These are phyloP conservation scores for Epicauta chinensis DNA, from an alignment of 1,140 invertebrate species.

Conservation along the genomic window DNA sequence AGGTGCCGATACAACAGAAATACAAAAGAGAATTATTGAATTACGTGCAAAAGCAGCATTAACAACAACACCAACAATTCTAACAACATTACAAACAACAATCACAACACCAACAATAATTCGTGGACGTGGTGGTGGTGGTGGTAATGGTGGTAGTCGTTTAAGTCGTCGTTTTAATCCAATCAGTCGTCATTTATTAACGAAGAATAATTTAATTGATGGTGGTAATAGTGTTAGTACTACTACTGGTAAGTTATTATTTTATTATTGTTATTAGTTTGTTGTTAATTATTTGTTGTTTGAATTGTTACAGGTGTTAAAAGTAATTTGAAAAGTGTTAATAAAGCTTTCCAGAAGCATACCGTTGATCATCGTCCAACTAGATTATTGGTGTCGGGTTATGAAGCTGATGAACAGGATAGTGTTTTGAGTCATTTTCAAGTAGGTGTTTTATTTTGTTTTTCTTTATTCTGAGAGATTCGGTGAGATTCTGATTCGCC, in stretches of 20 bases:
- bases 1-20: constrained; percentile 59
- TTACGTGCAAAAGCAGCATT: constrained; percentile 57
- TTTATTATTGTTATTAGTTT: too few species aligned
- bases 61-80: neutral
- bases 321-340: constrained; percentile 23
- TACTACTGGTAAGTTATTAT: neutral
- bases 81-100: too few species aligned
- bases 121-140: constrained; percentile 17
- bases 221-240: constrained; percentile 17
- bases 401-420: constrained; percentile 63
- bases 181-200: constrained; percentile 37
- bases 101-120: neutral
- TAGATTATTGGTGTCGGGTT: constrained; percentile 71
- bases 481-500: too few species aligned
- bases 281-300: too few species aligned
- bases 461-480: neutral
- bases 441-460: constrained; percentile 46
- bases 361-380: constrained; percentile 76
- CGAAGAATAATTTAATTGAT: constrained; percentile 38
- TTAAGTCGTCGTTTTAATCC: constrained; percentile 34
- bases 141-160: constrained; percentile 40
- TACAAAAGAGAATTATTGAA: constrained; percentile 65
- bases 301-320: constrained; percentile 15
- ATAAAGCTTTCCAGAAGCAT: constrained; percentile 41
- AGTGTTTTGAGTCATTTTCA: constrained; percentile 65